Percentiles rank a stretch among this genome's conserved stretches.
These are phyloP conservation scores for Stegostoma tigrinum DNA, from an alignment of 2,113 vertebrate genomes.

Conservation along the genomic window DNA sequence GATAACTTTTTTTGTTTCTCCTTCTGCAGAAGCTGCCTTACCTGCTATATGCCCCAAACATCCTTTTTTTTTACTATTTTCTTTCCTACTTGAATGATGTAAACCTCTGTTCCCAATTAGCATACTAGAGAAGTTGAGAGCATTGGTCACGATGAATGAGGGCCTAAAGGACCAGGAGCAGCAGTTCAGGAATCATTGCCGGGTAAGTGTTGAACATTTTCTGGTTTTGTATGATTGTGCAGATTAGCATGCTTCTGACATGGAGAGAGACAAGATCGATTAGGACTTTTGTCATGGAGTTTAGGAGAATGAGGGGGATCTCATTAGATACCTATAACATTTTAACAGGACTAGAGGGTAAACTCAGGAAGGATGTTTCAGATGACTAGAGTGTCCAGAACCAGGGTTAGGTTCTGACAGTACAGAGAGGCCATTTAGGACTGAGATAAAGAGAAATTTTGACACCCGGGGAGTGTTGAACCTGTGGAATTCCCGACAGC, in stretches of 20 bases:
- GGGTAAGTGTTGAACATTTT: slow-evolving; percentile 57
- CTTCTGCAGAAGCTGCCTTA: background rate
- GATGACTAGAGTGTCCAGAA: too few species aligned
- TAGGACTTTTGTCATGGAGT: too few species aligned
- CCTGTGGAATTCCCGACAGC: too few species aligned
- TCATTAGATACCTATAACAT: too few species aligned
- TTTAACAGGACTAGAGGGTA: too few species aligned
- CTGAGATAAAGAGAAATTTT: too few species aligned
- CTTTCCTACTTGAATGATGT: background rate
- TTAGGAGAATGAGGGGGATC: too few species aligned
- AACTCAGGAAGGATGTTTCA: too few species aligned
- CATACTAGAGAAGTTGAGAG: slow-evolving; percentile 72
- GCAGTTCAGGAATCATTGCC: slow-evolving; percentile 85
- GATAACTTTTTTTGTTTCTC: background rate
- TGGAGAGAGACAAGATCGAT: too few species aligned
- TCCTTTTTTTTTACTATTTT: background rate
- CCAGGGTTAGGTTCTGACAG: too few species aligned
- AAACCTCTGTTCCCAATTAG: slow-evolving; percentile 51
- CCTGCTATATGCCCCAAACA: background rate
- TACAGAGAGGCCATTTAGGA: too few species aligned
- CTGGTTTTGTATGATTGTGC: background rate
- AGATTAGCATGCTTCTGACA: background rate
- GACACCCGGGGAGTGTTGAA: too few species aligned
- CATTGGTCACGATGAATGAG: slow-evolving; percentile 86
- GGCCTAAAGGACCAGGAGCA: slow-evolving; percentile 88